These are phyloP conservation scores for Tetramorium simillimum DNA, from an alignment of 1,140 invertebrate species.

Conservation along the genomic window DNA sequence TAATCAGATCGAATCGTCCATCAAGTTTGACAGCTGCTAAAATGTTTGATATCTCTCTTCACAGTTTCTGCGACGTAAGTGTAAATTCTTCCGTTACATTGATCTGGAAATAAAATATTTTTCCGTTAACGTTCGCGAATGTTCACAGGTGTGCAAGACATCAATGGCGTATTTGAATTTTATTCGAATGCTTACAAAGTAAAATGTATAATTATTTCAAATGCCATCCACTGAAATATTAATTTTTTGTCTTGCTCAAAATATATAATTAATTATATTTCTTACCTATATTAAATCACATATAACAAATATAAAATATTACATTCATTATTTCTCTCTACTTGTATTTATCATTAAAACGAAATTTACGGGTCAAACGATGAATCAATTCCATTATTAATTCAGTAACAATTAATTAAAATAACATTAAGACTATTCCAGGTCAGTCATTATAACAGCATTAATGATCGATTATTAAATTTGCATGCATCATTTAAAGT, in stretches of 20 bases:
- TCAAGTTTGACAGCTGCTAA: conserved; percentile 74
- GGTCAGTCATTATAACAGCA: neutral
- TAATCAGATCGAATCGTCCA: conserved; percentile 70
- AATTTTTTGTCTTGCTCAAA: neutral
- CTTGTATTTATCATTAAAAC: neutral
- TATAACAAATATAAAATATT: conserved; percentile 24
- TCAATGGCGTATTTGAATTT: conserved; percentile 80
- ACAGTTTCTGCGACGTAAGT: conserved; percentile 75
- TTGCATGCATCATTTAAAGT: neutral
- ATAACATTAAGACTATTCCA: neutral
- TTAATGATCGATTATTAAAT: neutral
- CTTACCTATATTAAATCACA: conserved; percentile 5
- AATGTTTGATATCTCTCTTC: conserved; percentile 76
- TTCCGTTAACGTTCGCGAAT: neutral
- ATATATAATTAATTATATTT: neutral
- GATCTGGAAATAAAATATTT: neutral
- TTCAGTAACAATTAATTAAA: neutral
- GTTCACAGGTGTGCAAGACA: conserved; percentile 76
- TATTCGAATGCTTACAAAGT: conserved; percentile 69
- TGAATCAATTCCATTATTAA: neutral
- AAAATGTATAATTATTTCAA: conserved; percentile 9
- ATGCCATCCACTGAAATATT: neutral
- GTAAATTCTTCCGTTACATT: neutral
- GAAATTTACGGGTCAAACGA: neutral
- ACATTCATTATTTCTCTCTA: neutral